These are phyloP conservation scores for Macroglossus sobrinus DNA, from an alignment of 2,113 vertebrate genomes.

Conservation along the genomic window DNA sequence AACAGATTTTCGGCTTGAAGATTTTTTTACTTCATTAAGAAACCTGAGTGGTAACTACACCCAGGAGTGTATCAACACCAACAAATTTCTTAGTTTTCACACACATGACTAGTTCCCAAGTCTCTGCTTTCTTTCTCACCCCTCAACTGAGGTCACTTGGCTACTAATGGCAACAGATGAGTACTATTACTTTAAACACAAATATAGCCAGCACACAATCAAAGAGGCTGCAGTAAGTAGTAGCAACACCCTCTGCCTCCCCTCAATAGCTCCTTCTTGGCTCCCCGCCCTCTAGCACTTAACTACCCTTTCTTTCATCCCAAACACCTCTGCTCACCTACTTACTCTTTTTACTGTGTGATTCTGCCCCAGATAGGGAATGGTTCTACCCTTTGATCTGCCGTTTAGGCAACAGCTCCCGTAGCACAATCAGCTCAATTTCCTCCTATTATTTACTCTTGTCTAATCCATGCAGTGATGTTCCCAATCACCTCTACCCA, in stretches of 20 bases:
- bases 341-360: neutral
- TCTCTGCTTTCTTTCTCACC: neutral
- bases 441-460: neutral
- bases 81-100: conserved; percentile 7
- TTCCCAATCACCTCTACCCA: neutral
- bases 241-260: neutral
- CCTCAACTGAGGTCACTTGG: neutral
- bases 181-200: conserved; percentile 1
- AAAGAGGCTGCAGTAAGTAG: neutral
- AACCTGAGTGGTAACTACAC: neutral
- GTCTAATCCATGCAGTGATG: neutral
- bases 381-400: neutral
- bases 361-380: neutral
- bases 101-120: neutral
- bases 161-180: neutral
- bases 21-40: conserved; percentile 56
- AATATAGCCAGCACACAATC: neutral
- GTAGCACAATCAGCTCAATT: neutral
- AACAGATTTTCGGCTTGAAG: conserved; percentile 61
- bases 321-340: neutral
- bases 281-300: neutral
- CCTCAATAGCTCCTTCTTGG: neutral
- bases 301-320: neutral
- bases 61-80: neutral
- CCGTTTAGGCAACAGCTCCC: neutral